Evolutionary conservation across 2,888 invertebrate genomes (phyloP).

Genomic region (Epirrita christyi): DNA sequence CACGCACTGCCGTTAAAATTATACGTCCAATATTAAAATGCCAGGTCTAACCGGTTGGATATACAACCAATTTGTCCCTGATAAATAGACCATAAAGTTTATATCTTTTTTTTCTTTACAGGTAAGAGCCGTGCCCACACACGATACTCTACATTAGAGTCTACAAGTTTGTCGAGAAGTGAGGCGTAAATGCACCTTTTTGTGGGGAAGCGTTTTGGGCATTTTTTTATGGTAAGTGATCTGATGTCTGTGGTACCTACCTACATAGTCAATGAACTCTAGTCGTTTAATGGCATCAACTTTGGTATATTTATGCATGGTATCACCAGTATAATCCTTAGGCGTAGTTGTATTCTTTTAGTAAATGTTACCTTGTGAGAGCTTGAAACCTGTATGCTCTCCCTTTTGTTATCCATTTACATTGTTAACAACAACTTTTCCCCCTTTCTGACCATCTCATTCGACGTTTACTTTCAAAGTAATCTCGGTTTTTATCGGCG

Average conservation of each 20-base stretch:
- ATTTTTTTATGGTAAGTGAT: slow-evolving; percentile 4
- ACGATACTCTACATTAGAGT: slow-evolving; percentile 42
- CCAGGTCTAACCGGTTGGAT: slow-evolving; percentile 22
- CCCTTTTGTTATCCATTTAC: neutral
- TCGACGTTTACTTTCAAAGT: slow-evolving; percentile 14
- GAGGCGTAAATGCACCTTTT: slow-evolving; percentile 47
- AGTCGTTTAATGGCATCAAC: too few species aligned
- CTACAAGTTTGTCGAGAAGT: slow-evolving; percentile 29
- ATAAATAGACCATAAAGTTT: slow-evolving; percentile 54
- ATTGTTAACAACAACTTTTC: neutral
- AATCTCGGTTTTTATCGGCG: slow-evolving; percentile 37
- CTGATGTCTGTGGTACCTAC: too few species aligned
- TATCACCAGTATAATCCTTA: neutral
- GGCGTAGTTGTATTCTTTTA: neutral
- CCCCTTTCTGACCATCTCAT: slow-evolving; percentile 13
- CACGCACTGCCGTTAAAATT: slow-evolving; percentile 18
- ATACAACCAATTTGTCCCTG: slow-evolving; percentile 49
- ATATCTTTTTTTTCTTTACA: slow-evolving; percentile 54
- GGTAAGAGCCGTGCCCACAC: slow-evolving; percentile 62
- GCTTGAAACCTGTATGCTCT: neutral
- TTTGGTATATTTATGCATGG: too few species aligned
- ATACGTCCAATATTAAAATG: slow-evolving; percentile 23
- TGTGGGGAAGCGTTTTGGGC: slow-evolving; percentile 14
- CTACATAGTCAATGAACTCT: too few species aligned
- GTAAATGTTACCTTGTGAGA: too few species aligned